Evolutionary conservation across 1,140 invertebrate genomes (phyloP).

Genomic region (Camponotus pennsylvanicus): DNA sequence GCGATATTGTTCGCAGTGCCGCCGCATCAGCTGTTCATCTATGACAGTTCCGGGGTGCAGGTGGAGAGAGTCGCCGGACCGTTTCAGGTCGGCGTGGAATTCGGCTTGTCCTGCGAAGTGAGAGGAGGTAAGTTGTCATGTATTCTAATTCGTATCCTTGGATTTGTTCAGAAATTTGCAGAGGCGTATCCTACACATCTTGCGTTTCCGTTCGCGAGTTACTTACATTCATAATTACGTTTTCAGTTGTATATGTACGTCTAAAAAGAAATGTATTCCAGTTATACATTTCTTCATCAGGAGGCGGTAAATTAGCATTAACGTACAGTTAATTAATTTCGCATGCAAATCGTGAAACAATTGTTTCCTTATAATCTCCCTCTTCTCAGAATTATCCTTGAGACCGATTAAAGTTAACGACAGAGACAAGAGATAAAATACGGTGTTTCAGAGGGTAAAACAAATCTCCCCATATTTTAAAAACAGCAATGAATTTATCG

Average conservation of each 20-base stretch:
- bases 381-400: background rate
- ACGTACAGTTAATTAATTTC: slow-evolving; percentile 22
- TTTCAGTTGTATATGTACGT: background rate
- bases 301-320: slow-evolving; percentile 26
- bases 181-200: background rate
- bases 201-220: background rate
- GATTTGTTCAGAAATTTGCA: slow-evolving; percentile 9
- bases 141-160: background rate
- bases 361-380: slow-evolving; percentile 34
- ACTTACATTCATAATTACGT: background rate
- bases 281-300: too few relatives aligned
- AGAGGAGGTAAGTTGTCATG: slow-evolving; percentile 91
- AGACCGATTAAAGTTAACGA: slow-evolving; percentile 20
- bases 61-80: slow-evolving; percentile 93
- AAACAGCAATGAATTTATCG: slow-evolving; percentile 25
- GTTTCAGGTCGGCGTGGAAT: slow-evolving; percentile 92
- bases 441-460: slow-evolving; percentile 1
- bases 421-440: slow-evolving; percentile 2
- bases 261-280: background rate
- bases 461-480: slow-evolving; percentile 32
- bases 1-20: slow-evolving; percentile 89
- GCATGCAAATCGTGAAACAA: background rate
- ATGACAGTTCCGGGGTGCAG: slow-evolving; percentile 92
- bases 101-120: slow-evolving; percentile 95
- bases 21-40: slow-evolving; percentile 93